A percentile compares a stretch with the other conserved stretches of the same genome.
These are phyloP conservation scores for Atractosteus spatula DNA, from an alignment of 2,113 vertebrate species.

Conservation along the genomic window DNA sequence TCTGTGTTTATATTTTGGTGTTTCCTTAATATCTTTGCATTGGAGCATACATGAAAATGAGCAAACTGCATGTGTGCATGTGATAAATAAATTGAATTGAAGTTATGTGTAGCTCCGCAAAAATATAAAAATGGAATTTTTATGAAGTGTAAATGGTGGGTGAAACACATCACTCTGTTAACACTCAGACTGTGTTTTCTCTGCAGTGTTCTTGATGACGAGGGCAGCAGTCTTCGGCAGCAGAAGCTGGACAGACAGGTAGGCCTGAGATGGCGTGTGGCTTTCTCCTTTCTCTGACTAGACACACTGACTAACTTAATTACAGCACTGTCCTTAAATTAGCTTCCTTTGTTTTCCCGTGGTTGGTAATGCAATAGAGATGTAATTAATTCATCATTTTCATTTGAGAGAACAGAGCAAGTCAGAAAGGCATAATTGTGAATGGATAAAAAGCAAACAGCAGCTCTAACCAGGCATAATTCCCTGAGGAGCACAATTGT, in stretches of 20 bases:
- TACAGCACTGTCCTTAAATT: too few relatives aligned
- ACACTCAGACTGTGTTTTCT: slow-evolving; percentile 27
- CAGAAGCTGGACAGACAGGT: slow-evolving; percentile 98
- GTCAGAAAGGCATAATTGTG: background rate
- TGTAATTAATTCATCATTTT: background rate
- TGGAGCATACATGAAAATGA: too few relatives aligned
- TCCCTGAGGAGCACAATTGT: background rate
- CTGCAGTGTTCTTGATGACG: slow-evolving; percentile 93
- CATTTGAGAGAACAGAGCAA: background rate
- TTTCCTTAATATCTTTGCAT: too few relatives aligned
- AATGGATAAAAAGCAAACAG: background rate
- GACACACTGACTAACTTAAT: too few relatives aligned
- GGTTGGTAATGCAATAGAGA: background rate
- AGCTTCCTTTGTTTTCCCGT: background rate
- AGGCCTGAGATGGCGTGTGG: slow-evolving; percentile 29
- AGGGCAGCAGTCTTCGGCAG: slow-evolving; percentile 89
- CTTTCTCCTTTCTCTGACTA: too few relatives aligned
- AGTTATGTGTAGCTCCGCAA: too few relatives aligned
- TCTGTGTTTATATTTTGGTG: too few relatives aligned
- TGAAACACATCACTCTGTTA: too few relatives aligned
- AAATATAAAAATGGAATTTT: too few relatives aligned
- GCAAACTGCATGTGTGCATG: too few relatives aligned
- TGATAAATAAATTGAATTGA: too few relatives aligned
- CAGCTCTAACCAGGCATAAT: background rate
- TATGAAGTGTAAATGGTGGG: too few relatives aligned